phyloP scores from a whole-genome alignment of 2,888 invertebrate species.

The Leptinotarsa juncta region DNA sequence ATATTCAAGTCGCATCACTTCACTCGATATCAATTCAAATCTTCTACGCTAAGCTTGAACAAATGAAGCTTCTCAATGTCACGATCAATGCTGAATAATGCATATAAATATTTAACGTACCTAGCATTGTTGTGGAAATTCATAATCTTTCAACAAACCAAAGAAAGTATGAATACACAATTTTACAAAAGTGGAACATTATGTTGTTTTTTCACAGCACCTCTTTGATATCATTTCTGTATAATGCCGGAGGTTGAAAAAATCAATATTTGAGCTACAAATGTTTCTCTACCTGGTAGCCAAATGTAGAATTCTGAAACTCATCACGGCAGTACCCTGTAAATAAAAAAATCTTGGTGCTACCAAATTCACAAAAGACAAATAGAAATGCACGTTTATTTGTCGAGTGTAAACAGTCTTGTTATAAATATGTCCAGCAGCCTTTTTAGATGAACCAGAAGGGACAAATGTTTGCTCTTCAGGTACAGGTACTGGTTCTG shows the following conservation, averaged over 20 bases:
- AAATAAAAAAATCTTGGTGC: slow-evolving; percentile 3
- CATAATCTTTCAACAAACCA: not conserved
- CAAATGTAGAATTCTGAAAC: not conserved
- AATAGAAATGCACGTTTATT: slow-evolving; percentile 21
- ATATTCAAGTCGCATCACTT: not conserved
- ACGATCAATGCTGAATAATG: not conserved
- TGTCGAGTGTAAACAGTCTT: slow-evolving; percentile 5
- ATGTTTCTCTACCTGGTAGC: not conserved
- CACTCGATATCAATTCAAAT: not conserved
- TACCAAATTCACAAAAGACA: slow-evolving; percentile 22
- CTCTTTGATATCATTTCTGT: not conserved
- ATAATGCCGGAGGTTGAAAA: not conserved
- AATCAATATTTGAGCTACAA: not conserved
- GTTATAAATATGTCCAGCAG: slow-evolving; percentile 21
- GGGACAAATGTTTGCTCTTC: not conserved
- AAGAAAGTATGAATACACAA: not conserved
- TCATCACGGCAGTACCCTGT: not conserved
- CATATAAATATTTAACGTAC: not conserved
- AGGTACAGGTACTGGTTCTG: not conserved
- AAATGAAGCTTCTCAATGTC: not conserved
- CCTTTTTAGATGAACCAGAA: not conserved
- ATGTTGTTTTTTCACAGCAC: not conserved
- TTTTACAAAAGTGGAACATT: not conserved
- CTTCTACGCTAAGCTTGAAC: not conserved
- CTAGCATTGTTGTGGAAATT: not conserved